Evolutionary conservation across 2,113 vertebrate genomes (phyloP), one percentile per base, ranked within the genome.

Genomic region (Sigmodon hispidus): DNA sequence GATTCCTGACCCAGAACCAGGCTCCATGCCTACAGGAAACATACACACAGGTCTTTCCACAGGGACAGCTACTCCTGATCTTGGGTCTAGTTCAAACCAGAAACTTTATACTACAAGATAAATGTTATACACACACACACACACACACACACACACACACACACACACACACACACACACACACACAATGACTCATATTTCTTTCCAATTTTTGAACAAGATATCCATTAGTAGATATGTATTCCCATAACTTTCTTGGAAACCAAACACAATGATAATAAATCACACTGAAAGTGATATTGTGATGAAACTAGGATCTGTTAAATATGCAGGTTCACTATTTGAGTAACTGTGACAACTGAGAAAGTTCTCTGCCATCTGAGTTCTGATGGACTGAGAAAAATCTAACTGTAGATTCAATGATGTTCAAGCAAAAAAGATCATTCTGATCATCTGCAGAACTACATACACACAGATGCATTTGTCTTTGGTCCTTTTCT

Each of bases 161-260:
- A 43, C 22, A 75, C 4, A 45, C 10, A 8, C 7, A 36, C 17
- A 80, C 19, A 55, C 16, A 17, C 3, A 52, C 17, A 77, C 16
- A 7, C 0, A 50, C 7, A 1, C 0, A 50, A 17, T 52, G 48
- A 4, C 6, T 4, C 17, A n/a, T 4, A 34, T 79, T 79, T 15
- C 26, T 21, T 79, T 9, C 15, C 19, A 17, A 55, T 4, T 55
- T 19, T 36, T 22, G 26, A 4, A 36, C 48, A 36, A 55, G 50
- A 22, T 21, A 7, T 79, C 31, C 34, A 36, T n/a, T 29, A 48
- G 34, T 3, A 36, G 34, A 21, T 81, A 59, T 26, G 2, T 26
- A 22, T 40, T 40, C 36, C n/a, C 17, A 52, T 2, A 36, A 81
- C 2, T 24, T 6, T 40, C 11, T 40, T 59, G 2, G 13, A 40